Conservation (phyloP, 2,113 vertebrate genomes). For the Oncorhynchus nerka region DNA sequence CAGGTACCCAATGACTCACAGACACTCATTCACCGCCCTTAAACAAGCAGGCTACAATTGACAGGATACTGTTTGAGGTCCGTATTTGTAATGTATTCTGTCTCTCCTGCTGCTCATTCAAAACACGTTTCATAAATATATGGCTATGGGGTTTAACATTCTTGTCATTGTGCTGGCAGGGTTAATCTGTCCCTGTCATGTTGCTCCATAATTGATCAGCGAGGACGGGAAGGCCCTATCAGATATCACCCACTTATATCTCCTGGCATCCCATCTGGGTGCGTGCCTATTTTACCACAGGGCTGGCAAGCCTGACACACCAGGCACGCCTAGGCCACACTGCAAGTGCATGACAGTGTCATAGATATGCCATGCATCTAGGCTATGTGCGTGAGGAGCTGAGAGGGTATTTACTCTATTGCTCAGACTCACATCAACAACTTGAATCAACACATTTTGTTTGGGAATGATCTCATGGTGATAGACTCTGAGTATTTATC, state of each 20-base stretch:
- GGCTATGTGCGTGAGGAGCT: conserved; percentile 25
- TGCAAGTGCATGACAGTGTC: conserved; percentile 32
- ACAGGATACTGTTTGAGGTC: not conserved
- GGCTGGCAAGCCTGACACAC: conserved; percentile 6
- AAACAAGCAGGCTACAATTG: not conserved
- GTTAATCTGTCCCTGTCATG: conserved; percentile 69
- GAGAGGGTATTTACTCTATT: conserved; percentile 35
- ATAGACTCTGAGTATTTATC: conserved; percentile 9
- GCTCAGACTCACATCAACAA: conserved; percentile 15
- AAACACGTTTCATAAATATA: conserved; percentile 34
- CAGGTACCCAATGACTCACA: not conserved
- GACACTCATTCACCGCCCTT: not conserved
- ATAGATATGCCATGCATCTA: conserved; percentile 39
- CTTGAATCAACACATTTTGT: conserved; percentile 14
- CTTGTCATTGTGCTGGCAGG: conserved; percentile 63
- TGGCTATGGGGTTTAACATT: conserved; percentile 31
- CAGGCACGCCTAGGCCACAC: not conserved
- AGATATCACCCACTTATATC: conserved; percentile 70
- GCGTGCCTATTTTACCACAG: conserved; percentile 48
- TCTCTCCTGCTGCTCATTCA: not conserved
- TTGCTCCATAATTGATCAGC: conserved; percentile 72
- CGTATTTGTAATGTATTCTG: conserved; percentile 35
- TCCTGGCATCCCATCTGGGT: conserved; percentile 50
- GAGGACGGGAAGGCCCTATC: conserved; percentile 59
- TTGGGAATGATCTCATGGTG: conserved; percentile 16